Percentiles rank a stretch among this genome's conserved stretches.
These are phyloP conservation scores for Origma solitaria DNA, from an alignment of 2,113 vertebrate species.

Conservation along the genomic window DNA sequence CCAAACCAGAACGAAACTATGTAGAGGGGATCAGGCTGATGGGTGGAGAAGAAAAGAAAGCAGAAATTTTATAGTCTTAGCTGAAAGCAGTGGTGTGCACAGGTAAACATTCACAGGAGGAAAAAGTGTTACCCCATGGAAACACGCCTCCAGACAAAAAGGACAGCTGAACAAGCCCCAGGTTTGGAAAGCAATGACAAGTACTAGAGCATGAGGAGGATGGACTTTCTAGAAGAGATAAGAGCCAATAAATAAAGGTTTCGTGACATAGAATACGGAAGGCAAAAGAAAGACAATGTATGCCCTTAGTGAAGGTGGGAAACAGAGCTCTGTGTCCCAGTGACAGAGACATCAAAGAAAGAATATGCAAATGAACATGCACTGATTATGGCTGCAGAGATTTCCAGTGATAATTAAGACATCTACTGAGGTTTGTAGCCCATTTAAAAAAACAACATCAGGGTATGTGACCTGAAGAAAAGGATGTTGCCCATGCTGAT, in stretches of 20 bases:
- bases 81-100: neutral
- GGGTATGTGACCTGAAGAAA: neutral
- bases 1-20: neutral
- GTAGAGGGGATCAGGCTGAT: neutral
- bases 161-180: neutral
- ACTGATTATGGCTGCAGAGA: neutral
- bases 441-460: rapidly evolving
- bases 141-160: neutral
- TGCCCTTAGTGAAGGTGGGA: neutral
- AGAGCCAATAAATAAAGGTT: neutral
- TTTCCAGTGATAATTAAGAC: neutral
- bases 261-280: neutral
- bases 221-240: neutral
- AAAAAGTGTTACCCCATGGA: neutral
- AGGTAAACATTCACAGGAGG: neutral
- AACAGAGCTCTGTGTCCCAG: neutral
- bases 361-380: neutral
- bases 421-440: neutral
- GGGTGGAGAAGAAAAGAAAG: neutral
- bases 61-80: neutral
- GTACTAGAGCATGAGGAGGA: neutral
- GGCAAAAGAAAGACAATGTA: neutral
- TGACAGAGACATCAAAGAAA: neutral
- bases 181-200: neutral
- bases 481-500: neutral